A percentile compares a stretch with the other conserved stretches of the same genome.
phyloP scores from a whole-genome alignment of 1,140 invertebrate species.

The Eulimnadia texana region DNA sequence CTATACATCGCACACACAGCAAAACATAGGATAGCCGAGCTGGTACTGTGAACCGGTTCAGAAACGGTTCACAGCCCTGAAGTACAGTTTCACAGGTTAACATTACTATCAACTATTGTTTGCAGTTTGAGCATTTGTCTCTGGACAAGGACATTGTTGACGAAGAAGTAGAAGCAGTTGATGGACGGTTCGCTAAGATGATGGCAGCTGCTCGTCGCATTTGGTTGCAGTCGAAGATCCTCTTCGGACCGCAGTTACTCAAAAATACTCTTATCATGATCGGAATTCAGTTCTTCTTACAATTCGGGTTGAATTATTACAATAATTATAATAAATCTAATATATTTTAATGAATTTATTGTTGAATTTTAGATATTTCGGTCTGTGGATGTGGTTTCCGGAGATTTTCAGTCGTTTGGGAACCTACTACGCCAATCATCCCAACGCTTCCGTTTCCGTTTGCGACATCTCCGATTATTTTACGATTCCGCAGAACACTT shows the following conservation, averaged over 20 bases:
- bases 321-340: slow-evolving; percentile 7
- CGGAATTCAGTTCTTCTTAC: slow-evolving; percentile 72
- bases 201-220: slow-evolving; percentile 49
- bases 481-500: slow-evolving; percentile 30
- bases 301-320: slow-evolving; percentile 46
- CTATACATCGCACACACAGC: no score
- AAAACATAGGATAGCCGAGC: no score
- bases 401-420: slow-evolving; percentile 75
- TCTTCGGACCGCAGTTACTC: slow-evolving; percentile 60
- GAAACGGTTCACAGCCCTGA: no score
- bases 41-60: no score
- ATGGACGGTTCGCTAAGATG: slow-evolving; percentile 20
- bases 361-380: slow-evolving; percentile 50
- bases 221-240: slow-evolving; percentile 60
- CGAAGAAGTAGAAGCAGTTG: background rate
- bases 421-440: slow-evolving; percentile 43
- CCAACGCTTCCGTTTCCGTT: slow-evolving; percentile 45
- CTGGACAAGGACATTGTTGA: slow-evolving; percentile 42
- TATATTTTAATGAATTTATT: background rate
- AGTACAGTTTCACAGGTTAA: no score
- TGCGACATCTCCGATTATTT: slow-evolving; percentile 61
- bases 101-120: no score
- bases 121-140: slow-evolving; percentile 43
- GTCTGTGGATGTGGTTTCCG: slow-evolving; percentile 83
- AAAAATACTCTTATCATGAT: slow-evolving; percentile 68